A percentile compares a stretch with the other conserved stretches of the same genome.
These are phyloP conservation scores for Temnothorax nylanderi DNA, from an alignment of 1,140 invertebrate genomes.

Conservation along the genomic window DNA sequence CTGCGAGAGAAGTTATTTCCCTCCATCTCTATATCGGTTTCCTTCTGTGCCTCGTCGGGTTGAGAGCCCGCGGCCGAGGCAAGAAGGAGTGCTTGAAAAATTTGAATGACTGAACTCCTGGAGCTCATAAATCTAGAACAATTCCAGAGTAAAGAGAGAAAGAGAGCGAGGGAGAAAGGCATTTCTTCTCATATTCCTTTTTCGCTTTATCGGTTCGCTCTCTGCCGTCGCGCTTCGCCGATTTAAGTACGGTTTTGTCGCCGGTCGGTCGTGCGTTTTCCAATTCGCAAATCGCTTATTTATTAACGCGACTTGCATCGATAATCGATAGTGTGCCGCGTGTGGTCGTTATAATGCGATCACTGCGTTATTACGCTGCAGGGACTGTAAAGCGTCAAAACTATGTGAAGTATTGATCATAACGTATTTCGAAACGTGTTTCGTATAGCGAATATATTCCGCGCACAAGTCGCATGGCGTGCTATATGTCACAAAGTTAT, in stretches of 20 bases:
- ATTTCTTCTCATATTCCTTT: conserved; percentile 54
- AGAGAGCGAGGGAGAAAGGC: background rate
- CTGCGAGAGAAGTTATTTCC: conserved; percentile 63
- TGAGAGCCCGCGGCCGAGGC: conserved; percentile 63
- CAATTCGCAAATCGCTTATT: conserved; percentile 59
- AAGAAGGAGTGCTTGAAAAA: conserved; percentile 73
- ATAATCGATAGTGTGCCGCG: conserved; percentile 45
- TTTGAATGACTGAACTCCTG: conserved; percentile 74
- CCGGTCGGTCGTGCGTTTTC: conserved; percentile 47
- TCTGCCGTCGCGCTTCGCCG: conserved; percentile 24
- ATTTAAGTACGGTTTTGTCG: conserved; percentile 69
- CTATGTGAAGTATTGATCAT: conserved; percentile 47
- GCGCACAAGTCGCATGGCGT: background rate
- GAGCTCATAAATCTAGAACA: conserved; percentile 76
- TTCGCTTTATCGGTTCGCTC: conserved; percentile 61
- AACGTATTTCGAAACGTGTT: conserved; percentile 29
- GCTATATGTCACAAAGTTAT: conserved; percentile 1
- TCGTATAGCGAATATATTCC: conserved; percentile 18
- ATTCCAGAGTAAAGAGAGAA: conserved; percentile 72
- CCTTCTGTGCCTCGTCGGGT: conserved; percentile 31
- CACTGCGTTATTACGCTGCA: conserved; percentile 49
- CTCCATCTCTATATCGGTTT: conserved; percentile 71
- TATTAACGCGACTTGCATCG: conserved; percentile 54
- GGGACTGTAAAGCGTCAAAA: conserved; percentile 50
- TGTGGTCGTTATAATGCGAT: conserved; percentile 56